phyloP scores from a whole-genome alignment of 1,140 invertebrate genomes.

The Arctopsyche grandis region DNA sequence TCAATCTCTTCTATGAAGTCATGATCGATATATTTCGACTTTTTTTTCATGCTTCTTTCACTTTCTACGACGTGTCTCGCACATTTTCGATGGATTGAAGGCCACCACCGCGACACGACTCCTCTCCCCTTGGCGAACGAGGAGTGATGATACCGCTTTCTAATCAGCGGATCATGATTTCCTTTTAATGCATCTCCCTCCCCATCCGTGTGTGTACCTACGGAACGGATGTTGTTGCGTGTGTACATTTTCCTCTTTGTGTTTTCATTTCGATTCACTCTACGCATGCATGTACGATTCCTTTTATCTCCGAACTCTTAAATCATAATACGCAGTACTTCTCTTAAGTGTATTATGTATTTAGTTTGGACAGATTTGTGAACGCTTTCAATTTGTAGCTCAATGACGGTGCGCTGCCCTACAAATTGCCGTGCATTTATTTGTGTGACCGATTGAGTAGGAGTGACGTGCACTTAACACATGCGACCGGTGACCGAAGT shows the following conservation, averaged over 20 bases:
- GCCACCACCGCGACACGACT: too few species aligned
- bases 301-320: not conserved
- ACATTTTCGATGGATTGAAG: too few species aligned
- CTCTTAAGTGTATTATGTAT: not conserved
- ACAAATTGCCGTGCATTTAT: slow-evolving; percentile 4
- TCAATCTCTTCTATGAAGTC: too few species aligned
- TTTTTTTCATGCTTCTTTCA: too few species aligned
- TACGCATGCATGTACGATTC: not conserved
- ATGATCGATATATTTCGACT: too few species aligned
- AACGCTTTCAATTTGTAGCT: slow-evolving; percentile 29
- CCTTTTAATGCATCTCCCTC: not conserved
- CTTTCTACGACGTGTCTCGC: not conserved
- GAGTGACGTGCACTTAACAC: slow-evolving; percentile 2
- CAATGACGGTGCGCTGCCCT: slow-evolving; percentile 10
- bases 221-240: not conserved
- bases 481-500: not conserved
- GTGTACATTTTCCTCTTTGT: not conserved
- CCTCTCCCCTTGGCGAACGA: not conserved
- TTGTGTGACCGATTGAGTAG: not conserved
- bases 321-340: not conserved
- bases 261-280: not conserved
- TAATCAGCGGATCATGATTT: slow-evolving; percentile 3
- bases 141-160: slow-evolving; percentile 3
- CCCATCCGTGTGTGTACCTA: not conserved
- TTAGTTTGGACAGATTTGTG: slow-evolving; percentile 18